Base-by-base conservation (phyloP, 2,888 invertebrate genomes). In the Idaea biselata region DNA sequence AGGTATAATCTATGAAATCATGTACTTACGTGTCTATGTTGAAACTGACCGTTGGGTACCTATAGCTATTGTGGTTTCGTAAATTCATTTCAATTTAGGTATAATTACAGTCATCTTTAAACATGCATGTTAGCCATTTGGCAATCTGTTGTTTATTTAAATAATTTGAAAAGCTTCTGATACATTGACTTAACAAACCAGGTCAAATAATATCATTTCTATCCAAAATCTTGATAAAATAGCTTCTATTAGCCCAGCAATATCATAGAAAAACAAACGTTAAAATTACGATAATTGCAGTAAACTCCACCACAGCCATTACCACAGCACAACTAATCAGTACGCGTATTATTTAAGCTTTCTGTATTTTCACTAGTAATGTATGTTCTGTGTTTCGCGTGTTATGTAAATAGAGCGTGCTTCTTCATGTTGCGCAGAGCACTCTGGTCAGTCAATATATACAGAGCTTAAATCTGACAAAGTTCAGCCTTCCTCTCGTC, bases 401-500 rank as follows among this genome's bases (percentile, higher is more conserved):
- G 25, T 25, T 25, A 25, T 25, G 25, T 25, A 25, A 25, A 25
- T 5, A 25, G 5, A 25, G 25, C 3, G 25, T 25, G 25, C 3
- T 25, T 25, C 25, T 25, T 25, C 25, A 25, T 25, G 1, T 25
- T 25, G 25, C 25, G 25, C 25, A 25, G 25, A 25, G 25, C 25
- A 25, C 25, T 25, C 5, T 25, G 25, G 25, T 25, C 25, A 25
- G 25, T 25, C 25, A 25, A 25, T 25, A 25, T 25, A 25, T 25
- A 25, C 25, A 25, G 25, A 25, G 25, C 59, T 63, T 59, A 32
- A 61, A 60, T 58, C 54, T 57, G 16, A 11, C 44, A 57, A 65
- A 60, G 65, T 58, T 68, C 55, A 65, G 62, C 62, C 66, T 60
- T 64, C 57, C 61, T 64, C 5, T 25, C 25, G 5, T 25, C 57